Conservation (phyloP, 2,888 invertebrate genomes). For the Acrocyrtus sp. region DNA sequence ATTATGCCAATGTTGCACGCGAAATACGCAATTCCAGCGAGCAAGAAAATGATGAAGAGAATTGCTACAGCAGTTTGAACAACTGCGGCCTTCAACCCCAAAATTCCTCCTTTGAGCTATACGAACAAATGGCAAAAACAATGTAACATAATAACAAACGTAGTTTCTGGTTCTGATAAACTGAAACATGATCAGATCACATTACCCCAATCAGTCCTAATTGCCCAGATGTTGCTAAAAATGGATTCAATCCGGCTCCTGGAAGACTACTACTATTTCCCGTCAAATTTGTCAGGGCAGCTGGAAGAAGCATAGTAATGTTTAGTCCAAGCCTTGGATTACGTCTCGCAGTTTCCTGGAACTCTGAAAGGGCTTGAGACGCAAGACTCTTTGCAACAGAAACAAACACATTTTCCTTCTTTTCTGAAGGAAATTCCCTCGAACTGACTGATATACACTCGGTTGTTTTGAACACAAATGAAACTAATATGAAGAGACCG, state of each 20-base stretch:
- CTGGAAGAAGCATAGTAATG: slow-evolving; percentile 28
- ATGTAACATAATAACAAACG: background rate
- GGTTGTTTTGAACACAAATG: slow-evolving; percentile 4
- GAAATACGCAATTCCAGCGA: slow-evolving; percentile 52
- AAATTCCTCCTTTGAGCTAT: slow-evolving; percentile 28
- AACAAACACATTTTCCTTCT: slow-evolving; percentile 36
- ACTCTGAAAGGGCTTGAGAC: slow-evolving; percentile 33
- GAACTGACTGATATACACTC: slow-evolving; percentile 35
- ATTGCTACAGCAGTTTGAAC: slow-evolving; percentile 11
- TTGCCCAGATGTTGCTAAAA: slow-evolving; percentile 10
- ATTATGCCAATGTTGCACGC: slow-evolving; percentile 50
- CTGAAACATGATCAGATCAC: background rate
- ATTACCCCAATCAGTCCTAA: slow-evolving; percentile 37
- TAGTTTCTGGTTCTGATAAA: background rate
- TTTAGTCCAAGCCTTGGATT: slow-evolving; percentile 50
- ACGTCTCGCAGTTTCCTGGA: slow-evolving; percentile 39
- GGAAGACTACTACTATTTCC: slow-evolving; percentile 3
- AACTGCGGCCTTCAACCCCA: slow-evolving; percentile 28
- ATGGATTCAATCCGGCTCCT: background rate
- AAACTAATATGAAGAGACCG: slow-evolving; percentile 2
- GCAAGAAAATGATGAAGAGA: slow-evolving; percentile 37
- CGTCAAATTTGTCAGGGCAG: background rate
- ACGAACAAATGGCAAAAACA: background rate
- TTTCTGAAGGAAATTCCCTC: background rate
- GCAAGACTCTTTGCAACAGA: slow-evolving; percentile 45